A percentile compares a stretch with the other conserved stretches of the same genome.
These are phyloP conservation scores for Oscheius myriophilus DNA, from an alignment of 2,888 invertebrate species.

Conservation along the genomic window DNA sequence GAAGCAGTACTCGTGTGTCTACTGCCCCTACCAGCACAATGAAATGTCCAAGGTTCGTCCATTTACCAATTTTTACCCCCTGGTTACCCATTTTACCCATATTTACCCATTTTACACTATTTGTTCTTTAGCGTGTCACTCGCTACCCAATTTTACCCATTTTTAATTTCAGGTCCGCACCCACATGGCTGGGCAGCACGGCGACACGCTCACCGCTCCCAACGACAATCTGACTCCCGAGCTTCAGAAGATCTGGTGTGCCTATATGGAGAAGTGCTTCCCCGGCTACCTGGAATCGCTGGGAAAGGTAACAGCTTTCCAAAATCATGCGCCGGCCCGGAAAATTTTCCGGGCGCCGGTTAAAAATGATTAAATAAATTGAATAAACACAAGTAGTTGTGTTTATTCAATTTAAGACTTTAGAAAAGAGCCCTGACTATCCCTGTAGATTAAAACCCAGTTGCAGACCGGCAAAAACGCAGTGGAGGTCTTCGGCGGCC, in stretches of 20 bases:
- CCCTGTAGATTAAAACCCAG: neutral
- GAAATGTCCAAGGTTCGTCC: constrained; percentile 58
- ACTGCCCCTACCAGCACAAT: constrained; percentile 61
- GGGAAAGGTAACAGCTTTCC: constrained; percentile 24
- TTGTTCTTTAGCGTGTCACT: neutral
- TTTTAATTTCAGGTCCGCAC: constrained; percentile 62
- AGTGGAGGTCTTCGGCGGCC: constrained; percentile 16
- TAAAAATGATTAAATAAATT: too few species aligned
- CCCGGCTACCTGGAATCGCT: constrained; percentile 39
- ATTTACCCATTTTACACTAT: neutral
- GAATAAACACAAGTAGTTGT: too few species aligned
- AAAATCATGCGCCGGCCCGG: too few species aligned
- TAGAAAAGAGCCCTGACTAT: too few species aligned
- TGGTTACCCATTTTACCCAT: neutral
- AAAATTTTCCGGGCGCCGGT: too few species aligned
- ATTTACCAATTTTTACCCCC: neutral
- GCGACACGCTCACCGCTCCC: constrained; percentile 50
- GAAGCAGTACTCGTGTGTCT: constrained; percentile 58
- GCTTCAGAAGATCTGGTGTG: constrained; percentile 60
- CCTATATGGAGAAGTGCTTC: constrained; percentile 64
- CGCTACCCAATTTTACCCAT: neutral
- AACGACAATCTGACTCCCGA: constrained; percentile 55
- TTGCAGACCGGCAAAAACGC: constrained; percentile 19
- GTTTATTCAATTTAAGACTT: too few species aligned
- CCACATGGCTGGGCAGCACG: constrained; percentile 62